Conservation (phyloP, 2,113 vertebrate species). For the Mustelus asterias region DNA sequence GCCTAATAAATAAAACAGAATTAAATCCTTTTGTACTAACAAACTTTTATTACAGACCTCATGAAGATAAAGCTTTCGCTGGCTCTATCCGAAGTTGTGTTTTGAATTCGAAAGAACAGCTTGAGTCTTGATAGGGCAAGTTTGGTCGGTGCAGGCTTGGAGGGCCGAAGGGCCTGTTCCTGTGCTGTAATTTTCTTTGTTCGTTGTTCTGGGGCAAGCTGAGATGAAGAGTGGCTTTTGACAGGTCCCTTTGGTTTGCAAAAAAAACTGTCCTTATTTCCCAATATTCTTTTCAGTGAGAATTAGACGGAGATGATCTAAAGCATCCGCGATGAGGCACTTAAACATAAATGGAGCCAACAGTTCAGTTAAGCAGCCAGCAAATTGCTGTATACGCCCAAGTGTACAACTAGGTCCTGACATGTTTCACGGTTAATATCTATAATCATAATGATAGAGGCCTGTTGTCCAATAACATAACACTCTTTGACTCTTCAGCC, state of each 20-base stretch:
- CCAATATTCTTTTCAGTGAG: not conserved
- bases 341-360: not conserved
- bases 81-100: not conserved
- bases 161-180: no score
- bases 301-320: not conserved
- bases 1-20: not conserved
- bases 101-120: not conserved
- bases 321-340: not conserved
- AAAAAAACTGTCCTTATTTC: not conserved
- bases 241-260: not conserved
- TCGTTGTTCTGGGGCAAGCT: no score
- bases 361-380: not conserved
- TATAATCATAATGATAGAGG: no score
- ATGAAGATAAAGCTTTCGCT: not conserved
- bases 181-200: no score
- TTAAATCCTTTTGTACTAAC: not conserved
- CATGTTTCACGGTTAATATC: no score
- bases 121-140: not conserved
- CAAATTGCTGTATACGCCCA: no score
- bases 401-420: no score
- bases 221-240: not conserved
- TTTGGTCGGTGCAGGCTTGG: no score
- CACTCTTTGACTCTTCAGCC: no score
- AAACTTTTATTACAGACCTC: not conserved
- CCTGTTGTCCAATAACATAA: no score